These are phyloP conservation scores for Drosophila navojoa DNA, from an alignment of 1,140 invertebrate species.

Conservation along the genomic window DNA sequence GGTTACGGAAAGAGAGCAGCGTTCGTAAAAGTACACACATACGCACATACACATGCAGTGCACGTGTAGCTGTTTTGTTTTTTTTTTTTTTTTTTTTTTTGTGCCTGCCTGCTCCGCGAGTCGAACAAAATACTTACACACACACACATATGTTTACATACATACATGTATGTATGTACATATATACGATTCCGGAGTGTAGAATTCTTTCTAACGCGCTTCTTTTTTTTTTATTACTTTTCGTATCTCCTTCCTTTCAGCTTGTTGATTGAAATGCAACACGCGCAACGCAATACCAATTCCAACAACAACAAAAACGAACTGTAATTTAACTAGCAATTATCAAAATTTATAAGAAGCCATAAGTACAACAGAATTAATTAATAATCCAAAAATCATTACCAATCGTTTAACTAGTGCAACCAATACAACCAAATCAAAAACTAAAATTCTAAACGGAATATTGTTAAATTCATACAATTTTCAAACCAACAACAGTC, in stretches of 20 bases:
- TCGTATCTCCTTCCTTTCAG: conserved; percentile 28
- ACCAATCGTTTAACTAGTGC: conserved; percentile 46
- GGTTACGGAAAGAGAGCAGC: conserved; percentile 19
- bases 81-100: conserved; percentile 1
- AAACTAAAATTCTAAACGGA: conserved; percentile 32
- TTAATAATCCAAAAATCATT: conserved; percentile 3
- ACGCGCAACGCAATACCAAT: conserved; percentile 52
- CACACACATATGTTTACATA: neutral
- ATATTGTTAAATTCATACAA: conserved; percentile 31
- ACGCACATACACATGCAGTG: conserved; percentile 26
- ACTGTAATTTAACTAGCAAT: conserved; percentile 45
- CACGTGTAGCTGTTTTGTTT: conserved; percentile 57
- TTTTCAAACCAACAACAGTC: conserved; percentile 33
- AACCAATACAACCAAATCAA: conserved; percentile 50
- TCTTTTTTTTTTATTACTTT: conserved; percentile 12
- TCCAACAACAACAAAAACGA: conserved; percentile 35
- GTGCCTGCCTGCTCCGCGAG: conserved; percentile 4
- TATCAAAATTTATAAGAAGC: conserved; percentile 48
- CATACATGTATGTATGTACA: too few relatives aligned
- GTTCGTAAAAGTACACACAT: neutral
- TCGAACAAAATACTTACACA: neutral
- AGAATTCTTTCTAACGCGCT: conserved; percentile 39
- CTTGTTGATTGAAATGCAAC: conserved; percentile 64
- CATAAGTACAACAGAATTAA: conserved; percentile 42
- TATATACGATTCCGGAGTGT: conserved; percentile 7